phyloP scores from a whole-genome alignment of 1,140 invertebrate species.

The Penaeus indicus region DNA sequence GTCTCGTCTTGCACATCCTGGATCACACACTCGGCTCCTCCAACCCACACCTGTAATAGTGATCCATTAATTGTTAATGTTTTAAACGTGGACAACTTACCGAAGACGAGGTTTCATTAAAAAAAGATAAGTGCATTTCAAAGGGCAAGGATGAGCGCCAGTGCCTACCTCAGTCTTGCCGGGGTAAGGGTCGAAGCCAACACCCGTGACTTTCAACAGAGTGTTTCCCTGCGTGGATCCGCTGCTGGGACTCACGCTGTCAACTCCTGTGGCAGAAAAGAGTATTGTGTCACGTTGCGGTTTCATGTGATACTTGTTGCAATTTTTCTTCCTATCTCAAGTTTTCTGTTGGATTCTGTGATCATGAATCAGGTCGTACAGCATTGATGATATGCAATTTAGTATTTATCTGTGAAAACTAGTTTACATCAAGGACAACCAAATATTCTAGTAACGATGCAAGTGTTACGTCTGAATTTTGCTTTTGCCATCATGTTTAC shows the following conservation, averaged over 20 bases:
- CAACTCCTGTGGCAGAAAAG: slow-evolving; percentile 21
- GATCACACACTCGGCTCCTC: slow-evolving; percentile 27
- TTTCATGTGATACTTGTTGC: no score
- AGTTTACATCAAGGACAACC: no score
- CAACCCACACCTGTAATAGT: slow-evolving; percentile 32
- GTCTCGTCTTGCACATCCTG: not conserved
- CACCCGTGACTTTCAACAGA: slow-evolving; percentile 31
- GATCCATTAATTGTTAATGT: not conserved
- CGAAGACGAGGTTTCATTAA: no score
- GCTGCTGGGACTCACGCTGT: slow-evolving; percentile 18
- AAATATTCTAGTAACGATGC: no score
- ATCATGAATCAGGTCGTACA: no score
- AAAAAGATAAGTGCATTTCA: not conserved
- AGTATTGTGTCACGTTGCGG: no score
- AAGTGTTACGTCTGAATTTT: no score
- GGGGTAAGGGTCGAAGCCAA: slow-evolving; percentile 29
- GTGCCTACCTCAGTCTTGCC: slow-evolving; percentile 32
- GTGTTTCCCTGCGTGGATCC: slow-evolving; percentile 27
- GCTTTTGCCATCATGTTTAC: not conserved
- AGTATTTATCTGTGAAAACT: no score
- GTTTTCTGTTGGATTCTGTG: no score
- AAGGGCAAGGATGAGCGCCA: not conserved
- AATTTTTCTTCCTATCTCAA: no score
- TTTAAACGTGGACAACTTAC: no score
- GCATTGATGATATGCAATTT: no score